Conservation (phyloP, 2,113 vertebrate species). For the Gorsachius goisagi region DNA sequence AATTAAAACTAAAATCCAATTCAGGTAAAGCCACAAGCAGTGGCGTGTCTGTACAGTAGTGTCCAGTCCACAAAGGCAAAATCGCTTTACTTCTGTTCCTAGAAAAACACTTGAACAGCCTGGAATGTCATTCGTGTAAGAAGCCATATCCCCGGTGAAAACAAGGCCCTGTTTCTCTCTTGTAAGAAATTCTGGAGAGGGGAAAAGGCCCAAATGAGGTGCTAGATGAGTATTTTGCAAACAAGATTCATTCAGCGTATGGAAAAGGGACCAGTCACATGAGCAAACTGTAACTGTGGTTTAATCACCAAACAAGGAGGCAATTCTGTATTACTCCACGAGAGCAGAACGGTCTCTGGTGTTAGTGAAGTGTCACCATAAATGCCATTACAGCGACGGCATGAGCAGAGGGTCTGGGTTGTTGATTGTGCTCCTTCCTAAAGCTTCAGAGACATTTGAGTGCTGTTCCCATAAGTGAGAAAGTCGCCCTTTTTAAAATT, state of each 20-base stretch:
- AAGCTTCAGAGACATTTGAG: background rate
- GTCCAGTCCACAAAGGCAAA: background rate
- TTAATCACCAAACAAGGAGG: background rate
- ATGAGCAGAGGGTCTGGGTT: background rate
- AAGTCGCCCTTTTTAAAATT: background rate
- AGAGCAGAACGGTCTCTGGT: background rate
- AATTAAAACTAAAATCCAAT: background rate
- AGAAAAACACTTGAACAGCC: background rate
- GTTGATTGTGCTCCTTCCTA: background rate
- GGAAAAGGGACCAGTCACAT: background rate
- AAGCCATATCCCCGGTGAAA: background rate
- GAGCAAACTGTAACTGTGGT: background rate
- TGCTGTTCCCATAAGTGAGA: background rate
- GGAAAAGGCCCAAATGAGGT: conserved; percentile 35
- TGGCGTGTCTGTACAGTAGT: background rate
- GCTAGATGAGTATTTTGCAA: conserved; percentile 31
- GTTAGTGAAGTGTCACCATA: background rate
- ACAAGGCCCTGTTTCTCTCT: conserved; percentile 24
- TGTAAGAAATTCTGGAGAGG: background rate
- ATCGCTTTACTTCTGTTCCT: background rate
- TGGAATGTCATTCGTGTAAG: background rate
- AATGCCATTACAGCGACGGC: background rate
- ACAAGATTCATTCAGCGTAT: background rate
- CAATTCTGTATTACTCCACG: background rate
- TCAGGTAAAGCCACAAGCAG: background rate